phyloP scores from a whole-genome alignment of 2,888 invertebrate genomes.

The Plebejus melissa region DNA sequence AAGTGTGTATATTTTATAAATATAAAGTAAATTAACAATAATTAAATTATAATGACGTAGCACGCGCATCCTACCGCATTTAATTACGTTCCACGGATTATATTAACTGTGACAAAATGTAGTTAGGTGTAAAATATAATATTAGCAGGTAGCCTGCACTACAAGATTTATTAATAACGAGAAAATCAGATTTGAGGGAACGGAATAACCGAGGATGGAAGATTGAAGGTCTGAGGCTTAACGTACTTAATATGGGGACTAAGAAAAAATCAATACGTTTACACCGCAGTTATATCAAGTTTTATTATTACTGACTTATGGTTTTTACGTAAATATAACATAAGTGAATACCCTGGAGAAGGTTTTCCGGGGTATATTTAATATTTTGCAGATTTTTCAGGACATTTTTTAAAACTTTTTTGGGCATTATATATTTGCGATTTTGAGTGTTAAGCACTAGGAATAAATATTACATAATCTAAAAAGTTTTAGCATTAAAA shows the following conservation, averaged over 20 bases:
- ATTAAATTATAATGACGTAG: not conserved
- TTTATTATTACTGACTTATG: not conserved
- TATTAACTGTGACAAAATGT: not conserved
- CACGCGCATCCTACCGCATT: not conserved
- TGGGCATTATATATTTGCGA: not conserved
- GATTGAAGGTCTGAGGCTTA: conserved; percentile 20
- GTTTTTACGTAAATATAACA: not conserved
- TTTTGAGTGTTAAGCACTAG: not conserved
- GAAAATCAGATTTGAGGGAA: conserved; percentile 25
- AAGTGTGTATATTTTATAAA: not conserved
- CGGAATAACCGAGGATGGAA: conserved; percentile 24
- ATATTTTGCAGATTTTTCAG: too few species aligned
- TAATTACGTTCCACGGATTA: not conserved
- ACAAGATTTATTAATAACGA: conserved; percentile 24
- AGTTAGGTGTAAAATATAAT: conserved; percentile 11
- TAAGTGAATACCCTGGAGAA: not conserved
- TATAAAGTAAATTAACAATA: not conserved
- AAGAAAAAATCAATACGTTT: conserved; percentile 25
- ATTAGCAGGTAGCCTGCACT: conserved; percentile 12
- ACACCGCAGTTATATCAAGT: not conserved
- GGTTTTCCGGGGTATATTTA: not conserved
- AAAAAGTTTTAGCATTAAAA: not conserved
- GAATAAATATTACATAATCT: not conserved
- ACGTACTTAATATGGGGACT: conserved; percentile 19
- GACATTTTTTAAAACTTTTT: too few species aligned